Conservation (phyloP, 2,113 vertebrate genomes). For the Halcyon senegalensis region DNA sequence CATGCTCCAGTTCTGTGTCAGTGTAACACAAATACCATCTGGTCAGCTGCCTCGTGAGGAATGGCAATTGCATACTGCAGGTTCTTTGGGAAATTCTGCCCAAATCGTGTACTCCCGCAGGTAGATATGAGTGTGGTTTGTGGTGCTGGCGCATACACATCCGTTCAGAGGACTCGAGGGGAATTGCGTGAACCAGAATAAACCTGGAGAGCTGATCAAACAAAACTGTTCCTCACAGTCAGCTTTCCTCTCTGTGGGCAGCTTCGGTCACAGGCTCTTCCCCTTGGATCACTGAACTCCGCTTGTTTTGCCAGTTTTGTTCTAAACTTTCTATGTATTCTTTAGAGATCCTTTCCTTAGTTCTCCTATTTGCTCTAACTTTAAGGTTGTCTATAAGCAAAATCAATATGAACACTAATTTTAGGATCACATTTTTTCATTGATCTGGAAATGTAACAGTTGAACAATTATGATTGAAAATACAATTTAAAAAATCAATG, state of each 20-base stretch:
- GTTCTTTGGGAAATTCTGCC: neutral
- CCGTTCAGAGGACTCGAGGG: neutral
- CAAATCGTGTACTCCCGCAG: neutral
- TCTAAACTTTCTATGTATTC: neutral
- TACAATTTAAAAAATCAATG: neutral
- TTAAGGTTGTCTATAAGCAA: neutral
- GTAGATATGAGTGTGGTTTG: neutral
- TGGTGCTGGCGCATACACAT: neutral
- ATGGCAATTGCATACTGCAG: fast-evolving
- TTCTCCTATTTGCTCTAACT: neutral
- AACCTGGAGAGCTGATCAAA: neutral
- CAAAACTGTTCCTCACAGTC: neutral
- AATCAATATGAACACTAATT: neutral
- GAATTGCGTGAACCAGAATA: neutral
- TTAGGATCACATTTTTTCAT: neutral
- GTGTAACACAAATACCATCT: neutral
- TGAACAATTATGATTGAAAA: neutral
- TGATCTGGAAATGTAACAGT: neutral
- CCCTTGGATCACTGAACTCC: neutral
- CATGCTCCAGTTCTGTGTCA: neutral
- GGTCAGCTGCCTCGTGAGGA: fast-evolving
- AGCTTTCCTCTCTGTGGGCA: neutral
- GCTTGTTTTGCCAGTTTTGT: neutral
- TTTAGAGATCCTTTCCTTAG: neutral
- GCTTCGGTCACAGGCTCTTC: neutral